Conservation (phyloP, 2,113 vertebrate genomes). For the Nothoprocta perdicaria region DNA sequence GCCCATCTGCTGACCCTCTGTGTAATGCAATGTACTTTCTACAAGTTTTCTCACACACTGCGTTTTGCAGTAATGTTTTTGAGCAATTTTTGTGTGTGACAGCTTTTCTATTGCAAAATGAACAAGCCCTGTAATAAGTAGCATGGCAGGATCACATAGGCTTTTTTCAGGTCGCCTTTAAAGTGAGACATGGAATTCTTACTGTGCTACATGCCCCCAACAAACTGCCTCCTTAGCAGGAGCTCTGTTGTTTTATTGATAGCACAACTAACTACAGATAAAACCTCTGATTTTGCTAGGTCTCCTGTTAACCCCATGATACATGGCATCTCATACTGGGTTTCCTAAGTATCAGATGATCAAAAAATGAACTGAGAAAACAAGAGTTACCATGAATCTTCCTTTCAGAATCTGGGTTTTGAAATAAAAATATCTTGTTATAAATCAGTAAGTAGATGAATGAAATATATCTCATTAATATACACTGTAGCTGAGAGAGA, state of each 20-base stretch:
- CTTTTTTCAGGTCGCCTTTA: conserved; percentile 61
- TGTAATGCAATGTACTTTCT: background rate
- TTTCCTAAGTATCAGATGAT: conserved; percentile 38
- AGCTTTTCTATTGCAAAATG: conserved; percentile 10
- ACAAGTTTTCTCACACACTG: background rate
- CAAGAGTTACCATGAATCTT: background rate
- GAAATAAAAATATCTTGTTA: background rate
- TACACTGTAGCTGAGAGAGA: background rate
- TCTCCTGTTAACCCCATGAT: background rate
- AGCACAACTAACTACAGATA: conserved; percentile 40
- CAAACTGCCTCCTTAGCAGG: conserved; percentile 61
- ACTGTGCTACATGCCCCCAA: conserved; percentile 45
- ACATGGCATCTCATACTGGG: conserved; percentile 39
- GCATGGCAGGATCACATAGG: conserved; percentile 2
- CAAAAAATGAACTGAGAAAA: conserved; percentile 36
- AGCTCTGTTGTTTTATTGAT: conserved; percentile 62
- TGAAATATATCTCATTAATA: conserved; percentile 38
- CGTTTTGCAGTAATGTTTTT: background rate
- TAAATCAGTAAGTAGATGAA: conserved; percentile 15
- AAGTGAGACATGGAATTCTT: conserved; percentile 28
- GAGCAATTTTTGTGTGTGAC: background rate
- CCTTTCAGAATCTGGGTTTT: conserved; percentile 33
- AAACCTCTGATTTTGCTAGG: conserved; percentile 36
- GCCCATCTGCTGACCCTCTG: background rate
- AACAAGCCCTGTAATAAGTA: conserved; percentile 6